Conservation (phyloP, 1,140 invertebrate species). For the Rhyzopertha dominica region DNA sequence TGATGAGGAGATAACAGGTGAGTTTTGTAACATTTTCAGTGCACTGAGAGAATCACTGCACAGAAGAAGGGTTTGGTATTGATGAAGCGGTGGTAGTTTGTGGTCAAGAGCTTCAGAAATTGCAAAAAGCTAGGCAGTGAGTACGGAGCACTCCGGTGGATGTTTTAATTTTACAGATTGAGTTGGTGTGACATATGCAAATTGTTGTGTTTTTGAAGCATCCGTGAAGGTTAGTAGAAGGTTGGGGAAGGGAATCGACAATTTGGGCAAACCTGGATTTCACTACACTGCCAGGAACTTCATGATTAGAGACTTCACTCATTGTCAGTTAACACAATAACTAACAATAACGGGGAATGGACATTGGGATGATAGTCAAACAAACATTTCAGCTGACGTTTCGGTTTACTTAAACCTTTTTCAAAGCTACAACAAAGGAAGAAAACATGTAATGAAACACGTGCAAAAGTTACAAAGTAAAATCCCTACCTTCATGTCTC, state of each 20-base stretch:
- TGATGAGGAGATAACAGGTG: too few species aligned
- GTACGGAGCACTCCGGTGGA: slow-evolving; percentile 9
- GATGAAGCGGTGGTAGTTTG: neutral
- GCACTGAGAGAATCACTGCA: slow-evolving; percentile 3
- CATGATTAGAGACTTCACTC: neutral
- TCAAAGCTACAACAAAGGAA: too few species aligned
- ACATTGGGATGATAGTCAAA: too few species aligned
- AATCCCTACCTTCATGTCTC: too few species aligned
- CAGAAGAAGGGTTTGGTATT: neutral
- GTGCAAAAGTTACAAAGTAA: too few species aligned
- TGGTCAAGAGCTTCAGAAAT: slow-evolving; percentile 5
- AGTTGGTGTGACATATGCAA: neutral
- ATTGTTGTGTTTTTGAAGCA: slow-evolving; percentile 11
- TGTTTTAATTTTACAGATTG: neutral
- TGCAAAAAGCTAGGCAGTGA: slow-evolving; percentile 8
- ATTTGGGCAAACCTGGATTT: neutral
- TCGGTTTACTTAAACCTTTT: too few species aligned
- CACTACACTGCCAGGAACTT: neutral
- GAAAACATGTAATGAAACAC: too few species aligned
- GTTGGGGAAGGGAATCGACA: neutral
- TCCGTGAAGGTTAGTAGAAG: slow-evolving; percentile 9
- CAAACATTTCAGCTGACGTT: too few species aligned
- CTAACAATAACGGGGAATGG: too few species aligned
- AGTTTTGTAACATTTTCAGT: slow-evolving; percentile 6
- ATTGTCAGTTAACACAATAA: neutral